These are phyloP conservation scores for Eupeodes luniger DNA, from an alignment of 2,888 invertebrate genomes.

Conservation along the genomic window DNA sequence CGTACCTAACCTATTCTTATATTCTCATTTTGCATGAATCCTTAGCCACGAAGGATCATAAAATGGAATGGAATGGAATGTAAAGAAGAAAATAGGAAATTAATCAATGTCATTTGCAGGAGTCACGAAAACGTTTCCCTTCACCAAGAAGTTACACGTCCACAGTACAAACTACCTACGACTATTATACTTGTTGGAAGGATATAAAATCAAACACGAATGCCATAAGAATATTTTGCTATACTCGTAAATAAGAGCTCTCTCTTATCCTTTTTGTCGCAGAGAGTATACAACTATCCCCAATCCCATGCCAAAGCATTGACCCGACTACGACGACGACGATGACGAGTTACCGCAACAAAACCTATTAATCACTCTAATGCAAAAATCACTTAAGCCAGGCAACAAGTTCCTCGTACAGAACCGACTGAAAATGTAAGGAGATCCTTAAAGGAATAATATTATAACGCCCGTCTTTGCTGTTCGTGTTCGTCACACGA, in stretches of 20 bases:
- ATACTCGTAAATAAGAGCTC: not conserved
- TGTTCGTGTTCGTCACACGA: not conserved
- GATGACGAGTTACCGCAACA: no score
- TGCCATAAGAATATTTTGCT: not conserved
- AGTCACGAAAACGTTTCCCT: not conserved
- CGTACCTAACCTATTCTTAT: not conserved
- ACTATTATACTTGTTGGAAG: not conserved
- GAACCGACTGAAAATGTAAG: not conserved
- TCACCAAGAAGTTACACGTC: no score
- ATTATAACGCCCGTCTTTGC: not conserved
- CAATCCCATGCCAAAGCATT: not conserved
- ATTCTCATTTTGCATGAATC: not conserved
- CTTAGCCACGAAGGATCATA: no score
- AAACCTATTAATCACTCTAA: not conserved
- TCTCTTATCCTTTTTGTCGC: not conserved
- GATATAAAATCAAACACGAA: not conserved
- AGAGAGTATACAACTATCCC: not conserved
- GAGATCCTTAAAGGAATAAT: not conserved
- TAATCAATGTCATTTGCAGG: slow-evolving; percentile 20
- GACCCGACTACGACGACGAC: no score
- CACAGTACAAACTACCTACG: no score
- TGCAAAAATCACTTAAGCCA: not conserved
- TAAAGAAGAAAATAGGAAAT: not conserved
- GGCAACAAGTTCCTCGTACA: slow-evolving; percentile 12
- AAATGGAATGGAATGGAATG: not conserved